Conservation (phyloP, 2,113 vertebrate genomes). For the Bungarus multicinctus region DNA sequence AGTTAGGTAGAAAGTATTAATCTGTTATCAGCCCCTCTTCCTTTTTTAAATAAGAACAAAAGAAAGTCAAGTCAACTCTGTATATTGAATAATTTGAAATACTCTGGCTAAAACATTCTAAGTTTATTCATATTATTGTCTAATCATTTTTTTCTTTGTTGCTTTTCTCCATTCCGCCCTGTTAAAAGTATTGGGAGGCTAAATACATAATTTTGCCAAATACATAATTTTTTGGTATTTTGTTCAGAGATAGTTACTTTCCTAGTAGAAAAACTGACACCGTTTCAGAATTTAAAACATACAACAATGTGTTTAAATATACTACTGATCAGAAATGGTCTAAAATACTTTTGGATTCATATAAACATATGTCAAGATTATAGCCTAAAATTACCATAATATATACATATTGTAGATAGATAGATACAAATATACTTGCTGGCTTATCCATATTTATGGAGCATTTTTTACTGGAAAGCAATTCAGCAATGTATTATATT, state of each 20-base stretch:
- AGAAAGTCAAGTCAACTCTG: neutral
- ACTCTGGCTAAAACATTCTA: neutral
- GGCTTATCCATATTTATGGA: neutral
- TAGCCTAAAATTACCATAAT: neutral
- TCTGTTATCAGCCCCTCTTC: neutral
- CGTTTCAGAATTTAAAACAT: neutral
- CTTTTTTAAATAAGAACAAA: neutral
- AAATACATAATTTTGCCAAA: neutral
- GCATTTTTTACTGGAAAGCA: neutral
- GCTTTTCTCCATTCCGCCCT: neutral
- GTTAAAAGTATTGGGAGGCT: neutral
- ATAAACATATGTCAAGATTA: neutral
- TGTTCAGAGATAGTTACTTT: neutral
- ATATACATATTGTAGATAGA: neutral
- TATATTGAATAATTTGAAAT: neutral
- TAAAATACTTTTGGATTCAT: neutral
- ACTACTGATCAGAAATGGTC: neutral
- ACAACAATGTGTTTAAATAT: neutral
- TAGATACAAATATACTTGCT: neutral
- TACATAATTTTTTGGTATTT: neutral
- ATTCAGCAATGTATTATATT: neutral
- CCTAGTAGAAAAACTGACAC: neutral
- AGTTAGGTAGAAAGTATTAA: neutral
- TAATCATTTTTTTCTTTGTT: neutral
- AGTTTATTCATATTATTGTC: neutral